Conservation (phyloP, 2,888 invertebrate species). For the Agelastica alni region DNA sequence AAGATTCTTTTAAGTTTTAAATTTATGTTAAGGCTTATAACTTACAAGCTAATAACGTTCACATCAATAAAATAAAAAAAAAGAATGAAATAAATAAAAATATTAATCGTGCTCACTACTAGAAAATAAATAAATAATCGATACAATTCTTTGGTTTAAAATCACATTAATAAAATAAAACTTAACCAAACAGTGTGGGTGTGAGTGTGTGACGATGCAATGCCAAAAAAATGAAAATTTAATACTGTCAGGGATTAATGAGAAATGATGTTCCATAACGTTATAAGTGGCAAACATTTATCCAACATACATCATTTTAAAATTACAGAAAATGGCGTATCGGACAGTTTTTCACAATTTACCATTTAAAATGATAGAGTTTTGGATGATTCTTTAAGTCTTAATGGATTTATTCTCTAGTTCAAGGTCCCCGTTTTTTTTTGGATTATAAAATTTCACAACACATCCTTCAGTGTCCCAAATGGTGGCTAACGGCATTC, state of each 20-base stretch:
- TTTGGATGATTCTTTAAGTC: no score
- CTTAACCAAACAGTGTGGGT: constrained; percentile 57
- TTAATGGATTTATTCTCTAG: no score
- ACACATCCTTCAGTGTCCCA: no score
- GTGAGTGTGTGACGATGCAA: constrained; percentile 54
- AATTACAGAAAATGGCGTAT: no score
- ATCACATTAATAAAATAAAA: constrained; percentile 50
- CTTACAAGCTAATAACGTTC: background rate
- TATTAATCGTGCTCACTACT: constrained; percentile 28
- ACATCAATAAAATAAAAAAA: background rate
- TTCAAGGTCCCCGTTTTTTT: no score
- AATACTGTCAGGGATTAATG: constrained; percentile 28
- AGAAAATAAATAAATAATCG: constrained; percentile 24
- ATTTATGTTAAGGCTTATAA: background rate
- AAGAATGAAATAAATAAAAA: background rate
- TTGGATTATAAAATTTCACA: no score
- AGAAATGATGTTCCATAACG: no score
- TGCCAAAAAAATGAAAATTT: constrained; percentile 44
- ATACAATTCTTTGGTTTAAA: constrained; percentile 10
- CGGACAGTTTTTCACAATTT: background rate
- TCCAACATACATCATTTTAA: no score
- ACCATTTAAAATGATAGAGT: no score
- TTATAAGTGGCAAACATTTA: no score
- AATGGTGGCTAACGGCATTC: no score
- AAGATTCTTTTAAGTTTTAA: background rate